A percentile compares a stretch with the other conserved stretches of the same genome.
Evolutionary conservation across 1,140 invertebrate genomes (phyloP).

Genomic region (Lasioglossum albipes): DNA sequence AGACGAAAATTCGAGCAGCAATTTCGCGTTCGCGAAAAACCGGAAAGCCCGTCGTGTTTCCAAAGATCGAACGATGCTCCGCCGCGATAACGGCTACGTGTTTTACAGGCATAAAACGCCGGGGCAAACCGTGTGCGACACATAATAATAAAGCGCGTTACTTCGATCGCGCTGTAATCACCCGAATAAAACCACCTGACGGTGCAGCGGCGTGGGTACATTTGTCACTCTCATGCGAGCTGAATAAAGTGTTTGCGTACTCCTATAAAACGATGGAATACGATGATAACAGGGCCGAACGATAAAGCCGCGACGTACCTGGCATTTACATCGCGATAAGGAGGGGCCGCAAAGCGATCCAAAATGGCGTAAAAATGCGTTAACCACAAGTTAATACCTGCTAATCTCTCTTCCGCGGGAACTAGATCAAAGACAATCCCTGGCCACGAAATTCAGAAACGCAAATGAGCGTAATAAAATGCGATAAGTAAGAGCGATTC

Average conservation of each 20-base stretch:
- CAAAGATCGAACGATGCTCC: slow-evolving; percentile 52
- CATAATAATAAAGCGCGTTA: slow-evolving; percentile 60
- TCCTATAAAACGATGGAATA: slow-evolving; percentile 34
- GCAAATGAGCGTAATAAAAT: neutral
- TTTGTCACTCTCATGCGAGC: slow-evolving; percentile 48
- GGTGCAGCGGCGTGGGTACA: slow-evolving; percentile 26
- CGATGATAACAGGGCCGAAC: slow-evolving; percentile 2
- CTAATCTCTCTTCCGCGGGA: neutral
- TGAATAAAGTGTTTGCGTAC: slow-evolving; percentile 43
- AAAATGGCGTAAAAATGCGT: slow-evolving; percentile 28
- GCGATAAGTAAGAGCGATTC: neutral
- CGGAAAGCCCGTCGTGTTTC: slow-evolving; percentile 23
- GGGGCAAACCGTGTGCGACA: slow-evolving; percentile 46
- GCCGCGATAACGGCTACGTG: slow-evolving; percentile 57
- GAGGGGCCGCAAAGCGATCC: neutral
- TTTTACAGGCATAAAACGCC: slow-evolving; percentile 53
- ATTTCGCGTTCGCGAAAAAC: neutral
- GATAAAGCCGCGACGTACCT: slow-evolving; percentile 19
- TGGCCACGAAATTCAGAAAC: too few species aligned
- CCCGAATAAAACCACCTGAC: slow-evolving; percentile 50
- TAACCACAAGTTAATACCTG: slow-evolving; percentile 13
- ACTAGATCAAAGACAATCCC: neutral
- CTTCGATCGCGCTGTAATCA: slow-evolving; percentile 52
- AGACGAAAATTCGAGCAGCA: slow-evolving; percentile 28
- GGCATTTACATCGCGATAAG: slow-evolving; percentile 27